Base-by-base conservation (phyloP, 1,140 invertebrate species). In the Ruditapes philippinarum region DNA sequence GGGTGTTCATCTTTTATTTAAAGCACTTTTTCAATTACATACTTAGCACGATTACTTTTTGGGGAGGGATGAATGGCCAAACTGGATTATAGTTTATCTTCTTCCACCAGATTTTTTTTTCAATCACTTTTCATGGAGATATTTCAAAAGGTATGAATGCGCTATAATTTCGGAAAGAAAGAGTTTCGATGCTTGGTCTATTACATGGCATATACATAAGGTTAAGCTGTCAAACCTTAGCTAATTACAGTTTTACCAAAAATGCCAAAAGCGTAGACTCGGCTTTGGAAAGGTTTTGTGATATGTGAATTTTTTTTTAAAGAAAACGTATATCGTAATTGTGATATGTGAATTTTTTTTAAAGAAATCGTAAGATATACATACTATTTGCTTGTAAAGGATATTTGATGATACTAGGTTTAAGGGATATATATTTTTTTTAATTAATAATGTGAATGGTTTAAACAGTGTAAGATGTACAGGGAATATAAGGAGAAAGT, bases 21-120 rank as follows among this genome's bases (percentile, higher is more conserved):
- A 70, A n/a, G 31, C 65, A 12, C 33, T 38, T 28, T 70, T 70
- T 70, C 65, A 70, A 70, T 70, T 12, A 40, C 9, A 5, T 38
- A 28, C 33, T 28, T 57, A 36, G 14, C 36, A 70, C 36, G 65
- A 70, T 70, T 70, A 38, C 19, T 70, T 70, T 70, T 4, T n/a
- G n/a, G n/a, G n/a, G n/a, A n/a, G 28, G 33, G 33, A 70, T 70
- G 36, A 70, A 70, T 70, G 36, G n/a, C n/a, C 9, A 70, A 19
- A 22, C 33, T 40, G 33, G 65, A 70, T 70, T 70, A 62, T 62
- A 36, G 36, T 31, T 17, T 31, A 28, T 38, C 7, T 22, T 70
- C 65, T 22, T 70, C 65, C 22, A 70, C 28, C 31, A 70, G n/a
- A 70, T 70, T 38, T 70, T 38, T 40, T 38, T 65, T 65, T 65